Conservation (phyloP, 2,888 invertebrate genomes). For the Hypena proboscidalis region DNA sequence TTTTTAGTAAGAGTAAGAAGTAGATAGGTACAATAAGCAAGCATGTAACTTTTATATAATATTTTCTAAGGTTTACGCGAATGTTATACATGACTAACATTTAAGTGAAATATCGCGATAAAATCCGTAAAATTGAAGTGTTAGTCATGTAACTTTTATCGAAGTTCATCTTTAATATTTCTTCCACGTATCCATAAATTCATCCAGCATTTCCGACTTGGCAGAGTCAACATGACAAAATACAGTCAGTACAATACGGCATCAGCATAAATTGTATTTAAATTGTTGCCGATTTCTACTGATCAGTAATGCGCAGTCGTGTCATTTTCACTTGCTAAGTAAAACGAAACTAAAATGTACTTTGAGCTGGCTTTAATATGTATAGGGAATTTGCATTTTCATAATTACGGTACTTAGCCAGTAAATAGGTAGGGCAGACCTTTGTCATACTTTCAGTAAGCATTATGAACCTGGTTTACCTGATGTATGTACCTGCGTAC, state of each 20-base stretch:
- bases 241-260: slow-evolving; percentile 52
- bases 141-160: too few relatives aligned
- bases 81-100: too few relatives aligned
- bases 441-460: too few relatives aligned
- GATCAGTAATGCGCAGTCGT: slow-evolving; percentile 67
- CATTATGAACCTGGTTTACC: too few relatives aligned
- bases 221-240: slow-evolving; percentile 52
- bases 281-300: slow-evolving; percentile 78
- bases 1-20: too few relatives aligned
- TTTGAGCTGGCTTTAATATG: slow-evolving; percentile 30
- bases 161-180: slow-evolving; percentile 2
- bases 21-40: too few relatives aligned
- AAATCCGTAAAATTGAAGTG: too few relatives aligned
- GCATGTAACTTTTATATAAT: too few relatives aligned
- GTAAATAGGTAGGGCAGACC: too few relatives aligned
- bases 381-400: slow-evolving; percentile 24
- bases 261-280: slow-evolving; percentile 69
- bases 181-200: slow-evolving; percentile 19
- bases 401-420: slow-evolving; percentile 18
- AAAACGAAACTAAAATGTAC: slow-evolving; percentile 43
- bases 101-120: too few relatives aligned
- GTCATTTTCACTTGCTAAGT: slow-evolving; percentile 71
- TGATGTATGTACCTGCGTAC: too few relatives aligned
- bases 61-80: too few relatives aligned
- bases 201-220: slow-evolving; percentile 41